Evolutionary conservation across 2,113 vertebrate genomes (phyloP).

Genomic region (Mungos mungo): DNA sequence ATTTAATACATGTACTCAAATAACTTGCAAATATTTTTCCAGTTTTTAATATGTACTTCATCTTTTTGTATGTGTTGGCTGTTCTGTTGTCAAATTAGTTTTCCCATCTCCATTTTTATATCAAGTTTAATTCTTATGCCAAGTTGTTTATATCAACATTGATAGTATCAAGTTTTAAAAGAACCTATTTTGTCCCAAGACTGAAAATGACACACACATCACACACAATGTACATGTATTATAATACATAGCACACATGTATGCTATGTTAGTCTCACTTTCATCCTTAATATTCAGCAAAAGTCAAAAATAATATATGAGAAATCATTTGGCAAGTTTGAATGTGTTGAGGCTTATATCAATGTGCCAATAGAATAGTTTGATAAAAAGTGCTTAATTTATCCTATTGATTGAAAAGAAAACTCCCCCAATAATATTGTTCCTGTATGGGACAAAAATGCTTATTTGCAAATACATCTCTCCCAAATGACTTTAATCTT

Average conservation of each 20-base stretch:
- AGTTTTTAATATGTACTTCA: neutral
- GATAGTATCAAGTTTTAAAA: neutral
- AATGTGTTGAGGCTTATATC: neutral
- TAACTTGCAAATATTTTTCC: neutral
- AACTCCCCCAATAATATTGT: neutral
- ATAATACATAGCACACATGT: neutral
- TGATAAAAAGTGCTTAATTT: neutral
- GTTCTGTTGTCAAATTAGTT: neutral
- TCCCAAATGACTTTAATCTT: neutral
- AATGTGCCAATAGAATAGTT: neutral
- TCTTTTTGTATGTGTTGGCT: neutral
- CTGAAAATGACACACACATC: neutral
- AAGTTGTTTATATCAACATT: neutral
- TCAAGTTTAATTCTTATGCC: neutral
- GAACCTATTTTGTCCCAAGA: neutral
- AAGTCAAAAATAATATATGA: neutral
- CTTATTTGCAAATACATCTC: neutral
- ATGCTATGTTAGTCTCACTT: neutral
- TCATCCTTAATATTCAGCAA: neutral
- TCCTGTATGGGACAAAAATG: neutral
- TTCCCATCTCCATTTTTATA: neutral
- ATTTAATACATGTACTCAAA: neutral
- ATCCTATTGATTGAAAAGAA: neutral
- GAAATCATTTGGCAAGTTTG: neutral
- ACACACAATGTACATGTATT: neutral